Base-by-base conservation (phyloP, 35 echinoderm and acorn worm genomes). In the Apostichopus californicus region DNA sequence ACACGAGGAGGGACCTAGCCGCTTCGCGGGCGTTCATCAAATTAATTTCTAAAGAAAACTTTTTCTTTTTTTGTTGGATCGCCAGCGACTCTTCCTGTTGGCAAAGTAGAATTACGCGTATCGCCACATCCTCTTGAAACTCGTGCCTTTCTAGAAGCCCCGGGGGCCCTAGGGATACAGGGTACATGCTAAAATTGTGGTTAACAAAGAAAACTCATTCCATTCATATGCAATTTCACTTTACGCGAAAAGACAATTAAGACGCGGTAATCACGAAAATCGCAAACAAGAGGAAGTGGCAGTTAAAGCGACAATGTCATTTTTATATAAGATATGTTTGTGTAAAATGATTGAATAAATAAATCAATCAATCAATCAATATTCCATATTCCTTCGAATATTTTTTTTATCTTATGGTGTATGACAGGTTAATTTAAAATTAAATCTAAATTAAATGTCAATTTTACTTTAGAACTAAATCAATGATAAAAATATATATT, bases 191-290 rank as follows among this genome's bases (percentile, higher is more conserved):
- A 59, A 58, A 81, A 61, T 6, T 60, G 81, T 85, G 81, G 81
- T 85, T 85, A 85, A 85, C 81, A 83, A 83, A 83, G 80, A 55
- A 83, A 55, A 46, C 80, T 83, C 80, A n/a, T 83, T 46, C 80
- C 80, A 83, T 83, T 83, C 80, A 83, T 83, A 83, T 83, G 80
- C 80, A 83, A 55, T 83, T 46, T 83, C 80, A 83, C 55, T 83
- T 83, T 83, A 56, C 13, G 34, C n/a, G 55, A 83, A n/a, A 83
- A n/a, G 80, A 83, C 80, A 83, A 83, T 83, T 83, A 83, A 83
- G 80, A 46, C 9, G 80, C 80, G 18, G 80, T 83, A 83, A 83
- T 83, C 80, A n/a, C 9, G 0, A 55, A 83, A 83, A 83, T 83
- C 34, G 10, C 52, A 55, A 83, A 83, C 80, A 83, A 28, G 3